These are phyloP conservation scores for Calypte anna DNA, from an alignment of 2,113 vertebrate genomes.

Conservation along the genomic window DNA sequence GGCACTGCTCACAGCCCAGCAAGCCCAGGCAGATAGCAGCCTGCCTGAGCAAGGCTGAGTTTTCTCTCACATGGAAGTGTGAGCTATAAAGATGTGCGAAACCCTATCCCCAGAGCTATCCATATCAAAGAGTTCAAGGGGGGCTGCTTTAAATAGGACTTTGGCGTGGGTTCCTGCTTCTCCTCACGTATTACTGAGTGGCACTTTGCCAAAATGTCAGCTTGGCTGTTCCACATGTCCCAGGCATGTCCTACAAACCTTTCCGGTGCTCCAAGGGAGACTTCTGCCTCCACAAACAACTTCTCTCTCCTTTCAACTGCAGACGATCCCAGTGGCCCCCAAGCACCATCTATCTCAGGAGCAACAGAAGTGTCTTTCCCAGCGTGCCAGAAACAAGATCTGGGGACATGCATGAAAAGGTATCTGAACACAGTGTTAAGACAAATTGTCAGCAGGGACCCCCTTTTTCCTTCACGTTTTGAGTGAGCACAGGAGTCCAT, in stretches of 20 bases:
- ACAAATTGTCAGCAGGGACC: neutral
- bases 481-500: neutral
- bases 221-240: constrained; percentile 27
- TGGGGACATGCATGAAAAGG: neutral
- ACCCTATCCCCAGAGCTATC: constrained; percentile 11
- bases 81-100: neutral
- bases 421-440: neutral
- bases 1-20: neutral
- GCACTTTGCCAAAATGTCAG: constrained; percentile 11
- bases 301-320: neutral
- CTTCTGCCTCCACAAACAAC: neutral
- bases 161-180: constrained; percentile 22
- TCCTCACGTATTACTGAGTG: constrained; percentile 3
- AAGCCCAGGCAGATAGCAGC: neutral
- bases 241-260: constrained; percentile 26
- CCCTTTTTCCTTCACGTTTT: neutral
- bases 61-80: constrained; percentile 44
- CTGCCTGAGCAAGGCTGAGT: neutral
- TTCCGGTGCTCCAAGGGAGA: constrained; percentile 38
- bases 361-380: neutral
- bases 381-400: neutral
- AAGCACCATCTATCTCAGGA: neutral
- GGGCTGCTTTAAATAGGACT: constrained; percentile 28
- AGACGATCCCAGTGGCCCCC: neutral
- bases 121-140: constrained; percentile 35